Percentiles rank a stretch among this genome's conserved stretches.
Conservation (phyloP, 2,888 invertebrate species). For the Empis stercorea region DNA sequence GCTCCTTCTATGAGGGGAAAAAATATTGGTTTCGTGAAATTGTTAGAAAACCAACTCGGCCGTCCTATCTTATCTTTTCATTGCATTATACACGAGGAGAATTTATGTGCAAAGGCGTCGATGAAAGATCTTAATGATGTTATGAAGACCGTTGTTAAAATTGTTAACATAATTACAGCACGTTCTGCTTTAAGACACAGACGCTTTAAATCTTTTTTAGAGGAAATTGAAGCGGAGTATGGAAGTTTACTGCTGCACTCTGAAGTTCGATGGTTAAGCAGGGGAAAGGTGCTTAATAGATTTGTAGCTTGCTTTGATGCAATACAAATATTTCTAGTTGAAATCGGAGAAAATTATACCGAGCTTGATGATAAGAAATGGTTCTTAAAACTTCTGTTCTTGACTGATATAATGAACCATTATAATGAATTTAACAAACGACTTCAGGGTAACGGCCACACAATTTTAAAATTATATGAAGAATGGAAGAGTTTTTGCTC, state of each 20-base stretch:
- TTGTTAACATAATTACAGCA: no score
- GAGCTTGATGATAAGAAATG: not conserved
- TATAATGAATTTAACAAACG: no score
- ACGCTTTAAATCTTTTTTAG: not conserved
- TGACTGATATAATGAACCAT: no score
- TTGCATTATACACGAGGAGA: conserved; percentile 1
- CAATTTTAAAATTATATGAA: no score
- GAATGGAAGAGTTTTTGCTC: not conserved
- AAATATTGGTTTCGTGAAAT: not conserved
- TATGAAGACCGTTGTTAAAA: not conserved
- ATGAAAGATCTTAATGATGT: not conserved
- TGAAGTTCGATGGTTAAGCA: not conserved
- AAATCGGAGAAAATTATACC: not conserved
- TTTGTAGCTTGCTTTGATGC: not conserved
- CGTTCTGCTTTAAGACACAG: conserved; percentile 1
- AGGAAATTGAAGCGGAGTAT: not conserved
- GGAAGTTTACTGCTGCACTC: not conserved
- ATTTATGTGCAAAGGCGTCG: not conserved
- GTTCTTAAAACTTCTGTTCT: not conserved
- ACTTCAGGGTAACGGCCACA: no score
- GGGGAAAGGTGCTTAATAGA: not conserved
- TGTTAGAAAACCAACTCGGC: not conserved
- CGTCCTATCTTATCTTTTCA: not conserved
- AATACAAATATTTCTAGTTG: not conserved
- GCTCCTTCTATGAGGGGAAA: not conserved